Percentiles rank a stretch among this genome's conserved stretches.
Evolutionary conservation across 2,888 invertebrate genomes (phyloP).

Genomic region (Hedychridium roseum): DNA sequence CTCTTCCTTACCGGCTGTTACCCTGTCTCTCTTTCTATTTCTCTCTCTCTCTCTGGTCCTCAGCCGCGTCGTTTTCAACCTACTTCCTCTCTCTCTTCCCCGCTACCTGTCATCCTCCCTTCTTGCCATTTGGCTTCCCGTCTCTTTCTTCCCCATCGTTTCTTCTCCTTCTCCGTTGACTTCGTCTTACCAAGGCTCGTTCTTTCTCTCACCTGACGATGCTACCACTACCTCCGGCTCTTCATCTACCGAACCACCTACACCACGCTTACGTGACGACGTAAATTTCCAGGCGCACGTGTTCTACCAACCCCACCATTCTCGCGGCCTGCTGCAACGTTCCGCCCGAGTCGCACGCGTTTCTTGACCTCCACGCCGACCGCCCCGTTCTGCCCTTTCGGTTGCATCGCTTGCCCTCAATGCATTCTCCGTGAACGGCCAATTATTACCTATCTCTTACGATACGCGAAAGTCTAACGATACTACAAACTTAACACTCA

Average conservation of each 20-base stretch:
- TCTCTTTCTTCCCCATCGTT: constrained; percentile 59
- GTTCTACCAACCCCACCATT: constrained; percentile 26
- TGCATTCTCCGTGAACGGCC: too few relatives aligned
- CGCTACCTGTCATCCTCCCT: constrained; percentile 67
- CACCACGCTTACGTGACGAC: constrained; percentile 36
- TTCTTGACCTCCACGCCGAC: constrained; percentile 28
- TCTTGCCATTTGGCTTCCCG: constrained; percentile 66
- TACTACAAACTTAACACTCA: too few relatives aligned
- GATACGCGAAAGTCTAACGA: too few relatives aligned
- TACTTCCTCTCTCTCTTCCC: constrained; percentile 71
- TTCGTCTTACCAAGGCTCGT: too few relatives aligned
- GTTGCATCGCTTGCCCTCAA: too few relatives aligned
- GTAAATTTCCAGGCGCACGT: constrained; percentile 42
- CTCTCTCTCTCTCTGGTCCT: constrained; percentile 55
- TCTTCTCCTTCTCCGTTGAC: constrained; percentile 4
- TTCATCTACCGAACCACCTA: constrained; percentile 19
- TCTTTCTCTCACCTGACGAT: constrained; percentile 14
- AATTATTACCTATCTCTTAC: too few relatives aligned
- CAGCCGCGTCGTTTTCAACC: too few relatives aligned
- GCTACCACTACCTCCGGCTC: constrained; percentile 29
- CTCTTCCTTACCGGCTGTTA: constrained; percentile 7
- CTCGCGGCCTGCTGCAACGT: background rate
- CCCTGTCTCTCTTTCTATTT: constrained; percentile 24
- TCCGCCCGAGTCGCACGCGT: constrained; percentile 24
- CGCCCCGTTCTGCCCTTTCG: too few relatives aligned